Evolutionary conservation across 2,797 vertebrate genomes (phyloP), one percentile per base, ranked within the genome.

Genomic region (Enteromius unitaeniatus): DNA sequence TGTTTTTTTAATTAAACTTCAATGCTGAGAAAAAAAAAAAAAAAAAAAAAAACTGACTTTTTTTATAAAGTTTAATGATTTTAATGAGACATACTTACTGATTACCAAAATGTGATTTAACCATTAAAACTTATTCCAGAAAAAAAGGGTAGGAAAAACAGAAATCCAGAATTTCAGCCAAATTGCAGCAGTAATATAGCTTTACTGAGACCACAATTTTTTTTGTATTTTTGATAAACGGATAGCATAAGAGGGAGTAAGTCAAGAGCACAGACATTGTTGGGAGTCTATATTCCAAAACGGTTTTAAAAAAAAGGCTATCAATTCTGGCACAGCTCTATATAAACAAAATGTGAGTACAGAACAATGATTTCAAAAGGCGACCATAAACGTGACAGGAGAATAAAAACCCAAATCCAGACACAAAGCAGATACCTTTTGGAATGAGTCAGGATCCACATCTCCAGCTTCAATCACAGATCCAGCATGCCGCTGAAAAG

Each of bases 391-490:
- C 17, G 19, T 75, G 73, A 58, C 49, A 5, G 2, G 8, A 11
- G 5, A 3, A 9, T 26, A 47, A 28, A 28, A 28, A 49, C 1
- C 4, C 15, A 21, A 51, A 21, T 51, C 28, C 6, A 77, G 62
- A 47, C 75, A 60, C 40, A 58, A 42, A 42, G 3, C 4, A 2
- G 45, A 78, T 79, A 95, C 95, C 94, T 95, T 95, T 8, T 87
- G 87, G 91, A 82, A 93, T 8, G 92, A 7, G 0, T 95, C 94
- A 67, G 91, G 62, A 88, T 95, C 94, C 0, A 89, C 75, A 78
- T 95, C 95, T 78, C 91, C 11, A 9, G 90, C 31, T n/a, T 95
- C 94, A 60, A 95, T 95, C 92, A 96, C 82, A 53, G 82, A 55
- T 73, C 83, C 85, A 79, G 78, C 17, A 4, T 74, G 86, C 62